These are phyloP conservation scores for Aphidius colemani DNA, from an alignment of 2,888 invertebrate species.

Conservation along the genomic window DNA sequence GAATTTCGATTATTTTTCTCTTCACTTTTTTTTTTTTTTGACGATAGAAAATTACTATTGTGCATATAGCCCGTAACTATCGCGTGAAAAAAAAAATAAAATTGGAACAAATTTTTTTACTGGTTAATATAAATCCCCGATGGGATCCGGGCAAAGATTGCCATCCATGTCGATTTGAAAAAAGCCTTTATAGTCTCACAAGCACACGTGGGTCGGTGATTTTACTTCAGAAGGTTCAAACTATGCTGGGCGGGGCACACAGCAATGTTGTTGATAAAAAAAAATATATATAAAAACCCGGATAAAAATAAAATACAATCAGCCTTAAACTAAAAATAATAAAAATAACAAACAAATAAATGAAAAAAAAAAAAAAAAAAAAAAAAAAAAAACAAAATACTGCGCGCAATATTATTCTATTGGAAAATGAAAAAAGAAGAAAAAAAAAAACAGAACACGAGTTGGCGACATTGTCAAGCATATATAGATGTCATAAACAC, in stretches of 20 bases:
- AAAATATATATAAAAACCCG: not conserved
- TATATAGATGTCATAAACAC: too few relatives aligned
- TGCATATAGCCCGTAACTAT: not conserved
- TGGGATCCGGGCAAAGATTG: conserved; percentile 49
- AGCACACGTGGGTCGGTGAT: conserved; percentile 47
- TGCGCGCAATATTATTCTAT: conserved; percentile 24
- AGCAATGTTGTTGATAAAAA: conserved; percentile 7
- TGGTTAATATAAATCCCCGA: conserved; percentile 35
- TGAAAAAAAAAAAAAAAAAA: not conserved
- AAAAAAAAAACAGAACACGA: conserved; percentile 2
- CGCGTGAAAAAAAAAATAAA: not conserved
- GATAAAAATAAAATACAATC: not conserved
- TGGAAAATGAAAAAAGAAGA: too few relatives aligned
- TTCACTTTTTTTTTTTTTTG: not conserved
- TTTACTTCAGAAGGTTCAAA: conserved; percentile 36
- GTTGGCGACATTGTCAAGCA: too few relatives aligned
- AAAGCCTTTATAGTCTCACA: conserved; percentile 49
- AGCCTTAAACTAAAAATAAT: too few relatives aligned
- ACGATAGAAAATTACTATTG: not conserved
- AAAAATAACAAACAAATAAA: not conserved
- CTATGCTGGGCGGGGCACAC: conserved; percentile 15
- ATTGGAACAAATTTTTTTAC: not conserved
- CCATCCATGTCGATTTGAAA: conserved; percentile 45
- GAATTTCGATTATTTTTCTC: too few relatives aligned
- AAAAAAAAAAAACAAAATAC: too few relatives aligned